Base-by-base conservation (phyloP, 2,888 invertebrate species). In the Tenthredo scrophulariae region DNA sequence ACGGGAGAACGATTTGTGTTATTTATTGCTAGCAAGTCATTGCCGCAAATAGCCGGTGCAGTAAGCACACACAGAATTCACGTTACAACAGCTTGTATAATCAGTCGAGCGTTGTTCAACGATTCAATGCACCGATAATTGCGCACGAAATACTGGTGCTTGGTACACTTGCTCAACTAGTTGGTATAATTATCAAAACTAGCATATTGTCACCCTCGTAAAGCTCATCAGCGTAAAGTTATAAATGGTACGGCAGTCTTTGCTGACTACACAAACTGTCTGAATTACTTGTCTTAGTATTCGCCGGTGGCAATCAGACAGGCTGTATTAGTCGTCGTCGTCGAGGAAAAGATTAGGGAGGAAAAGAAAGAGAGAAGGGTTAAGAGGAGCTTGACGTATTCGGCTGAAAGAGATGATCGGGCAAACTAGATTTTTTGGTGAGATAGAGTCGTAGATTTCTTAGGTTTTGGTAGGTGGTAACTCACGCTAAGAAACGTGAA, bases 41-140 rank as follows among this genome's bases (percentile, higher is more conserved):
- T n/a, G n/a, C 46, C 22, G 22, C 77, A 77, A 77, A 77, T 77
- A 77, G 18, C 26, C n/a, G 54, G 50, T 29, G 26, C 54, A 50
- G 29, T 46, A 77, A 77, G n/a, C 54, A 50, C 50, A 50, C 50
- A 77, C 18, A 54, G n/a, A 80, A 50, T 80, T 40, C 15, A 58
- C 80, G 22, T 80, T 80, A 58, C 62, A 80, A 80, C 40, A 62
- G 80, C 62, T 80, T 80, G 37, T 80, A 40, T 40, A 80, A 58
- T 80, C 80, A 58, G 80, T 40, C 37, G 40, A 80, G 58, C 80
- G 80, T 58, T 80, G 58, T 58, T 58, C 26, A 80, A 50, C 77
- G 50, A 77, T 77, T 77, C 77, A 54, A 54, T 77, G 40, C 54
- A 50, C 77, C 77, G 77, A 77, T 77, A 77, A 77, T 77, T 77